phyloP scores from a whole-genome alignment of 2,113 vertebrate species.

The Mormyrus iriodes region DNA sequence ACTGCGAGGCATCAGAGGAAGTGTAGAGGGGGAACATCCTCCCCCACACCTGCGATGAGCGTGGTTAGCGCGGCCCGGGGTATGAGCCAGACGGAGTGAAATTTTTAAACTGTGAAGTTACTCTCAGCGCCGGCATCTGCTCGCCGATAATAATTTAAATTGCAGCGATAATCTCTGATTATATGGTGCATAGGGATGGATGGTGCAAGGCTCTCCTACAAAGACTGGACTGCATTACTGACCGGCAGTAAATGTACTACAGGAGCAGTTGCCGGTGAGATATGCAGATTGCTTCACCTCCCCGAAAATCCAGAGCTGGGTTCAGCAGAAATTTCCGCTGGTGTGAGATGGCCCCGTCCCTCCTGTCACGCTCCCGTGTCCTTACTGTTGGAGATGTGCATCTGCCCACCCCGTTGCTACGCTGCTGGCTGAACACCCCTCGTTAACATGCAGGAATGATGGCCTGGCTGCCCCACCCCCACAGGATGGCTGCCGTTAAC shows the following conservation, averaged over 20 bases:
- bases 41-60: not conserved
- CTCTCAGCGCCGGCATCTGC: not conserved
- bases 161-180: slow-evolving; percentile 1
- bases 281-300: not conserved
- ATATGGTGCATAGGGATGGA: not conserved
- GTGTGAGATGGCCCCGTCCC: not conserved
- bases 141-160: slow-evolving; percentile 10
- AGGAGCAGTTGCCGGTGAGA: not conserved
- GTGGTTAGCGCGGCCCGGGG: not conserved
- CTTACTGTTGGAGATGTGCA: not conserved
- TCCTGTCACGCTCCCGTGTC: not conserved
- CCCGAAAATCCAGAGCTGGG: not conserved
- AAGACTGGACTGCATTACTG: not conserved
- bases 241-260: not conserved
- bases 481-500: not conserved
- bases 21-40: not conserved
- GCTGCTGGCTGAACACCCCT: not conserved
- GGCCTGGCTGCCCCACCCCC: not conserved
- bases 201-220: not conserved
- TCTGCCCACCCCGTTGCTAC: not conserved
- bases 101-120: not conserved
- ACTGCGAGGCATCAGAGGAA: not conserved
- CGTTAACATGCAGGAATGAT: not conserved
- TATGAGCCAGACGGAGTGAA: not conserved
- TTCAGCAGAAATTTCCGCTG: not conserved